These are phyloP conservation scores for Gobius niger DNA, from an alignment of 2,113 vertebrate genomes.

Conservation along the genomic window DNA sequence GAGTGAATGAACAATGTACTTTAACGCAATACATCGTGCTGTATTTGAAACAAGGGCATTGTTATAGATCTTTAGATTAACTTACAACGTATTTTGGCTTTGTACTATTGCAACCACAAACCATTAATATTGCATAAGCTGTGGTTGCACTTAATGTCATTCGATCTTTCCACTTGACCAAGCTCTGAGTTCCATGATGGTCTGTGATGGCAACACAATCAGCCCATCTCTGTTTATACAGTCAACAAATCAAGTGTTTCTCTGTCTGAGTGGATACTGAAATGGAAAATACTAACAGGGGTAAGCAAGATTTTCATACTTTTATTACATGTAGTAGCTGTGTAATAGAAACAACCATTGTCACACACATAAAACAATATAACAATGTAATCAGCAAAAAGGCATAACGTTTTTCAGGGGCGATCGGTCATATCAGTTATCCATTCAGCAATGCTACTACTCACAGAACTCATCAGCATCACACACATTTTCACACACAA, in stretches of 20 bases:
- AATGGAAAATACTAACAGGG: slow-evolving; percentile 8
- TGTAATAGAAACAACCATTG: neutral
- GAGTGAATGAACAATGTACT: too few species aligned
- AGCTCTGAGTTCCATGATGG: slow-evolving; percentile 56
- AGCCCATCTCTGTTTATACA: slow-evolving; percentile 37
- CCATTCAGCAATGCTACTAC: too few species aligned
- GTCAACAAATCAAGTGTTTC: slow-evolving; percentile 38
- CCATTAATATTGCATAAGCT: neutral
- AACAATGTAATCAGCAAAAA: neutral
- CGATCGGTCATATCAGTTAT: too few species aligned
- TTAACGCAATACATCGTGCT: too few species aligned
- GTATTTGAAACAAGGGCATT: too few species aligned
- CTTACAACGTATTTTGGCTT: neutral
- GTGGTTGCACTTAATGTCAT: slow-evolving; percentile 3
- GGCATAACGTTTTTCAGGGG: too few species aligned
- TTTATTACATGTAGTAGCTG: neutral
- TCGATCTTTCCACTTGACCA: slow-evolving; percentile 29
- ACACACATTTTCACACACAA: too few species aligned
- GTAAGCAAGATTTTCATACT: neutral
- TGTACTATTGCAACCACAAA: neutral
- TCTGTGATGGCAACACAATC: slow-evolving; percentile 61
- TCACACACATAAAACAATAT: neutral
- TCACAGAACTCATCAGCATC: too few species aligned
- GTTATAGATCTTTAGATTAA: neutral
- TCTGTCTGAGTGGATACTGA: slow-evolving; percentile 13